Percentiles rank a stretch among this genome's conserved stretches.
phyloP scores from a whole-genome alignment of 2,888 invertebrate species.

The Leucophora obtusa region DNA sequence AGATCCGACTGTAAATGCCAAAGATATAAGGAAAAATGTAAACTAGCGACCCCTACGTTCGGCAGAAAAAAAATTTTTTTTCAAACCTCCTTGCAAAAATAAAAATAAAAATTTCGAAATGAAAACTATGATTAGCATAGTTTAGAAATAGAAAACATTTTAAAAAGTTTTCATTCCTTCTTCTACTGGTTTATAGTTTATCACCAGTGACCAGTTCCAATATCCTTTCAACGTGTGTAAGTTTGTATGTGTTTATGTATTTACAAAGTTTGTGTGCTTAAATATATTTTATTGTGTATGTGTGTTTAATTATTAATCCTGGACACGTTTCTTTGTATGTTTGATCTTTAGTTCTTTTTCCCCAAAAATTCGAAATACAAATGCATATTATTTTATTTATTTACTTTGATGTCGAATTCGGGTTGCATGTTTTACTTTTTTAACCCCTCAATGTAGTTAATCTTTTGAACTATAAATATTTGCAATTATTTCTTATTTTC shows the following conservation, averaged over 20 bases:
- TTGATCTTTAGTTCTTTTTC: slow-evolving; percentile 11
- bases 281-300: slow-evolving; percentile 1
- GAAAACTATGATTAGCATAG: no score
- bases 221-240: not conserved
- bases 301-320: slow-evolving; percentile 49
- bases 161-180: no score
- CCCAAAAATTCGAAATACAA: slow-evolving; percentile 6
- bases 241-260: not conserved
- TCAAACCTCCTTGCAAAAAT: no score
- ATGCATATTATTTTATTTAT: slow-evolving; percentile 8
- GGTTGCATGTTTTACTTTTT: not conserved
- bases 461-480: slow-evolving; percentile 36
- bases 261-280: not conserved
- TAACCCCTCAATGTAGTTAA: slow-evolving; percentile 33
- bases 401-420: slow-evolving; percentile 29
- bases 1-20: no score
- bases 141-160: no score
- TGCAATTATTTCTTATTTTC: slow-evolving; percentile 25
- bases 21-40: no score
- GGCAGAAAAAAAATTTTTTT: no score
- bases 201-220: not conserved
- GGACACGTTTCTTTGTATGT: slow-evolving; percentile 36
- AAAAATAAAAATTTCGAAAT: no score
- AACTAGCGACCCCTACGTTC: no score
- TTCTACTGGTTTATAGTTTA: no score